phyloP scores from a whole-genome alignment of 2,113 vertebrate genomes.

The Probosciger aterrimus region DNA sequence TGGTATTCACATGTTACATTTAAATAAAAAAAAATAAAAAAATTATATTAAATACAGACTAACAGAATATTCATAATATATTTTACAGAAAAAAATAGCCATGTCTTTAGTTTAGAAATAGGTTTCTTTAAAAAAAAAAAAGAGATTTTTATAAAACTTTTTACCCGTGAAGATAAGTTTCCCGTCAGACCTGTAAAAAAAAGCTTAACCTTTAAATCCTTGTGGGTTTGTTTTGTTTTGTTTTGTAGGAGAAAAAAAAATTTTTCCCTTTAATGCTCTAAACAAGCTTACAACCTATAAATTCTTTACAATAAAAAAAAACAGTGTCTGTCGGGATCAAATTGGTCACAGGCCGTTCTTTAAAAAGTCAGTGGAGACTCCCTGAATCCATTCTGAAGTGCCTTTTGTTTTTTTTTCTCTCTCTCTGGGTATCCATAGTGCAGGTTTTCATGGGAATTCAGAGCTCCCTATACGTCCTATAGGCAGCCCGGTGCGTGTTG shows the following conservation, averaged over 20 bases:
- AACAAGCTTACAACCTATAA: background rate
- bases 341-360: conserved; percentile 60
- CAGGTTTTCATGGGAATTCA: conserved; percentile 60
- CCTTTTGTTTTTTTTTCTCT: background rate
- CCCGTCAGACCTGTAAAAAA: conserved; percentile 14
- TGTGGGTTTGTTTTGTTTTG: background rate
- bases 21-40: conserved; percentile 72
- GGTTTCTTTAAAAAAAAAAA: conserved; percentile 18
- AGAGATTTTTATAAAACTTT: conserved; percentile 57
- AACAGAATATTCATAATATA: conserved; percentile 55
- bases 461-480: background rate
- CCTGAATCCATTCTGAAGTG: conserved; percentile 70
- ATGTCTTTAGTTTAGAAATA: conserved; percentile 59
- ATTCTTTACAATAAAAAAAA: conserved; percentile 26
- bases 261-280: background rate
- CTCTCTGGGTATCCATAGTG: conserved; percentile 78
- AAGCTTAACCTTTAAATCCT: background rate
- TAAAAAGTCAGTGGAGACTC: conserved; percentile 78
- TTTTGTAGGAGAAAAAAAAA: background rate
- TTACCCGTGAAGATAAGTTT: conserved; percentile 52
- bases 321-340: conserved; percentile 15
- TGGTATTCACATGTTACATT: conserved; percentile 45
- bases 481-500: background rate
- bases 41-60: conserved; percentile 70
- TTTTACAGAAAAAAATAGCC: conserved; percentile 62